phyloP scores from a whole-genome alignment of 2,888 invertebrate species.

The Drosophila acutilabella region DNA sequence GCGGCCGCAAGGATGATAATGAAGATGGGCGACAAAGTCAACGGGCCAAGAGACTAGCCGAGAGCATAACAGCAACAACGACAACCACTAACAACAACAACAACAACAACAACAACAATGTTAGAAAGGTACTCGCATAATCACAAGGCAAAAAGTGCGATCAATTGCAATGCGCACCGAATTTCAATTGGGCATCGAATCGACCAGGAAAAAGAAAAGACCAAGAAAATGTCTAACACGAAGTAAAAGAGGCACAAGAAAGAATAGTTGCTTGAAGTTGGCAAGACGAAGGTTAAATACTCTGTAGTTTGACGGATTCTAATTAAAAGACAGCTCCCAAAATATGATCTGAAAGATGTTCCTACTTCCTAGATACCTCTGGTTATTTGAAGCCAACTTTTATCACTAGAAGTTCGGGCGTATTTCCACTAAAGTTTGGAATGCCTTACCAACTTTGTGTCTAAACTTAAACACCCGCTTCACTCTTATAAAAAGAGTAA shows the following conservation, averaged over 20 bases:
- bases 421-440: too few species aligned
- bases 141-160: slow-evolving; percentile 75
- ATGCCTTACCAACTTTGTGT: not conserved
- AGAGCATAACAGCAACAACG: slow-evolving; percentile 29
- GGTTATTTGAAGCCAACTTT: too few species aligned
- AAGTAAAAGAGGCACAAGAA: not conserved
- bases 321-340: too few species aligned
- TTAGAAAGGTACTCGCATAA: slow-evolving; percentile 72
- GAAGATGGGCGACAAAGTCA: slow-evolving; percentile 77
- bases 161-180: slow-evolving; percentile 78
- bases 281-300: not conserved
- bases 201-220: slow-evolving; percentile 20
- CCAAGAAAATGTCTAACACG: slow-evolving; percentile 2
- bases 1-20: slow-evolving; percentile 67
- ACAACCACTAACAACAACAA: too few species aligned
- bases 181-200: slow-evolving; percentile 69
- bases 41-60: slow-evolving; percentile 48
- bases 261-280: not conserved
- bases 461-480: not conserved
- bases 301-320: not conserved
- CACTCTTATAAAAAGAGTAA: not conserved
- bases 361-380: too few species aligned
- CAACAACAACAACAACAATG: slow-evolving; percentile 39
- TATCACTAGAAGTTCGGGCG: too few species aligned
- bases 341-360: too few species aligned